Conservation (phyloP, 1,140 invertebrate species). For the Notospermus geniculatus region DNA sequence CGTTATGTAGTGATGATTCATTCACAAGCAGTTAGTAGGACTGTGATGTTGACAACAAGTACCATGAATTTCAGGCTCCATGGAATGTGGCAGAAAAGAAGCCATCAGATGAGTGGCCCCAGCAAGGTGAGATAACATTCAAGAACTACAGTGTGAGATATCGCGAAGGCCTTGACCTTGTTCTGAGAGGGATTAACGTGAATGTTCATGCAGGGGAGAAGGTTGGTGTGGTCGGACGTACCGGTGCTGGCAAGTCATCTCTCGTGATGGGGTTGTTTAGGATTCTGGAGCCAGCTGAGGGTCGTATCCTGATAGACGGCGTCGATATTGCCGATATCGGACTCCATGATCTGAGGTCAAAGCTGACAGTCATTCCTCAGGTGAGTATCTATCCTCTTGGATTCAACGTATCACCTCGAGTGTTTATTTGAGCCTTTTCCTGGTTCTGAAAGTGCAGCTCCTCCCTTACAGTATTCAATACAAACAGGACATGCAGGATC, state of each 20-base stretch:
- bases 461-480: no score
- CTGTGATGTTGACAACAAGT: no score
- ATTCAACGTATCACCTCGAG: no score
- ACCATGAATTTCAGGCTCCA: not conserved
- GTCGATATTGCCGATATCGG: conserved; percentile 64
- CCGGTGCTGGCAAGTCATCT: conserved; percentile 84
- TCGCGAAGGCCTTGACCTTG: conserved; percentile 41
- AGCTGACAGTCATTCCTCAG: conserved; percentile 83
- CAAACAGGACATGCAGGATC: no score
- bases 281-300: conserved; percentile 51
- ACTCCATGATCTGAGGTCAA: conserved; percentile 67
- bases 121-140: conserved; percentile 70
- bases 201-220: conserved; percentile 56
- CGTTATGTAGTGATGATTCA: no score
- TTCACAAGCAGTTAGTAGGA: no score
- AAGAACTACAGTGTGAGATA: conserved; percentile 62
- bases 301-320: conserved; percentile 64
- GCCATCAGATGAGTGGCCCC: conserved; percentile 67
- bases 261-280: conserved; percentile 59
- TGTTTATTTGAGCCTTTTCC: no score
- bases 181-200: conserved; percentile 41
- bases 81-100: conserved; percentile 2
- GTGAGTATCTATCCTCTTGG: conserved; percentile 45
- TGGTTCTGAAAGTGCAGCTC: no score
- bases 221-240: conserved; percentile 73